phyloP scores from a whole-genome alignment of 1,140 invertebrate genomes.

The Stenopsyche tienmushanensis region DNA sequence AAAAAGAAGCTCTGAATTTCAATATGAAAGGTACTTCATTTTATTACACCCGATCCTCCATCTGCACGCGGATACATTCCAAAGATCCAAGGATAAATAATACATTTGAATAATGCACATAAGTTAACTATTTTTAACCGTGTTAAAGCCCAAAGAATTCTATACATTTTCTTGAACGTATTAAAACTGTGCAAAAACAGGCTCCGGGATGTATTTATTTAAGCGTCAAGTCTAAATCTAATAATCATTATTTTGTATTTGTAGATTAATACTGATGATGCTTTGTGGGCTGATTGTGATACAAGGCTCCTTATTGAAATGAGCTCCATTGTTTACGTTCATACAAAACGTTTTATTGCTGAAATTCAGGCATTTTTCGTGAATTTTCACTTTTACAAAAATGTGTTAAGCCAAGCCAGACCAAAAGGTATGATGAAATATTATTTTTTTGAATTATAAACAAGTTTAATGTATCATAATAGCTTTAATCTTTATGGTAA shows the following conservation, averaged over 20 bases:
- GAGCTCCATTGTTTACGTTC: slow-evolving; percentile 88
- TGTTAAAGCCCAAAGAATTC: too few relatives aligned
- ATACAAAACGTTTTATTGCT: slow-evolving; percentile 90
- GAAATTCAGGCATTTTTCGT: slow-evolving; percentile 85
- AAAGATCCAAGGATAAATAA: too few relatives aligned
- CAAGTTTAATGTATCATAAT: neutral
- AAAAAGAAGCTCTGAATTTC: slow-evolving; percentile 79
- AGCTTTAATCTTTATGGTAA: neutral
- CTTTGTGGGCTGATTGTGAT: slow-evolving; percentile 65
- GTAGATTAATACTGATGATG: slow-evolving; percentile 48
- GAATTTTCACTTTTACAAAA: slow-evolving; percentile 82
- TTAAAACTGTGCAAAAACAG: too few relatives aligned
- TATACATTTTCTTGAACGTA: too few relatives aligned
- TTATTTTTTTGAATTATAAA: too few relatives aligned
- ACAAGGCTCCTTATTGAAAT: slow-evolving; percentile 78
- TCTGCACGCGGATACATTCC: too few relatives aligned
- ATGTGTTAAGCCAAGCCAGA: slow-evolving; percentile 54
- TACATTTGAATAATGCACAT: too few relatives aligned
- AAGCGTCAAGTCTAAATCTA: too few relatives aligned
- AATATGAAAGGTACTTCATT: slow-evolving; percentile 62
- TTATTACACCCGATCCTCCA: too few relatives aligned
- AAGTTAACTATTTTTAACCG: too few relatives aligned
- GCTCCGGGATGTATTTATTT: too few relatives aligned
- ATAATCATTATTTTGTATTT: too few relatives aligned
- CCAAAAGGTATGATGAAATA: slow-evolving; percentile 55